Conservation (phyloP, 2,797 vertebrate genomes). For the Bufotes viridis region DNA sequence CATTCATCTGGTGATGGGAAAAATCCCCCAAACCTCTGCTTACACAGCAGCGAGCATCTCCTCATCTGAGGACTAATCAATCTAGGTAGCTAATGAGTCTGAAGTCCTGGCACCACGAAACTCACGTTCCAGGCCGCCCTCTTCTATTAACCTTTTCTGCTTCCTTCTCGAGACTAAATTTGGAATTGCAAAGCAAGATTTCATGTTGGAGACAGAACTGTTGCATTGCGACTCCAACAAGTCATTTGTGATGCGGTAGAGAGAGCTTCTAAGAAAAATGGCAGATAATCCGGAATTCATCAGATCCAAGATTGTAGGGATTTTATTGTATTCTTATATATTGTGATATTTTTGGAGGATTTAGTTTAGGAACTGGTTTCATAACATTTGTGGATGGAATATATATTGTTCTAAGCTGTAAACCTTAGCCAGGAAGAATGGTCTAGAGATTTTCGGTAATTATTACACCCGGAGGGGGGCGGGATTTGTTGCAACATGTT, state of each 20-base stretch:
- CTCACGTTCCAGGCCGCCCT: slow-evolving; percentile 75
- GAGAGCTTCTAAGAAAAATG: background rate
- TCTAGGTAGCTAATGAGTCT: slow-evolving; percentile 78
- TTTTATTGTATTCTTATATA: background rate
- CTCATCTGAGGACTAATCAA: slow-evolving; percentile 72
- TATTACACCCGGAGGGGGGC: background rate
- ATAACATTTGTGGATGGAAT: background rate
- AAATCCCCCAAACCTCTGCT: slow-evolving; percentile 71
- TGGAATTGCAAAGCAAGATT: slow-evolving; percentile 47
- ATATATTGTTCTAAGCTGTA: background rate
- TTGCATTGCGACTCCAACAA: slow-evolving; percentile 29
- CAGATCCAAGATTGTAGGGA: no score
- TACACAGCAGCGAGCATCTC: slow-evolving; percentile 69
- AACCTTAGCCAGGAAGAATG: background rate
- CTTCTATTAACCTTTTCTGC: slow-evolving; percentile 76
- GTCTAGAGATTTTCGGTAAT: background rate
- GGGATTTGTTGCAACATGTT: background rate
- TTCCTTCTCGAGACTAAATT: slow-evolving; percentile 74
- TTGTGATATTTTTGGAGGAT: background rate
- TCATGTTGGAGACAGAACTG: slow-evolving; percentile 31
- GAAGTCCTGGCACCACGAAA: slow-evolving; percentile 74
- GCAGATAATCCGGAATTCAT: no score
- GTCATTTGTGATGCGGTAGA: slow-evolving; percentile 17
- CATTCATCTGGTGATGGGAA: slow-evolving; percentile 62
- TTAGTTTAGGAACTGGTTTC: background rate